phyloP scores from a whole-genome alignment of 2,888 invertebrate genomes.

The Muscina levida region DNA sequence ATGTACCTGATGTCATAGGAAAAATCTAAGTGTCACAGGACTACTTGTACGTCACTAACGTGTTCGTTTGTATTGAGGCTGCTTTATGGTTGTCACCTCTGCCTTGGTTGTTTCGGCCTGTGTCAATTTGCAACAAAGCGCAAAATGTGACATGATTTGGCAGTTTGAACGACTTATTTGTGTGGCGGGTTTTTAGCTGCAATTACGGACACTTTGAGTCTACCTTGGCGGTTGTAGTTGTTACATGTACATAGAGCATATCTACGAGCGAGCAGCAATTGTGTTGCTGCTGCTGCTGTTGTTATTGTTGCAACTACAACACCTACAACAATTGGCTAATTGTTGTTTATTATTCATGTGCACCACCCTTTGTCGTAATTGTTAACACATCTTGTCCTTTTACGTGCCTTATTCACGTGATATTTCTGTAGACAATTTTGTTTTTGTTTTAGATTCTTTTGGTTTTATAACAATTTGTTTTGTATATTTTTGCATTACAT shows the following conservation, averaged over 20 bases:
- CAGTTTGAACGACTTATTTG: slow-evolving; percentile 61
- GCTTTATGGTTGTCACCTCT: slow-evolving; percentile 30
- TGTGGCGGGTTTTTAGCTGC: slow-evolving; percentile 47
- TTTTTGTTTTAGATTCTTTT: slow-evolving; percentile 7
- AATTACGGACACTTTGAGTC: too few species aligned
- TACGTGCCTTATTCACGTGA: slow-evolving; percentile 27
- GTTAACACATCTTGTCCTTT: slow-evolving; percentile 23
- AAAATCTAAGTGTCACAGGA: neutral
- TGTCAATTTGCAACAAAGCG: slow-evolving; percentile 39
- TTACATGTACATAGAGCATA: neutral
- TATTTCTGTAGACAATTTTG: too few species aligned
- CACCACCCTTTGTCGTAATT: slow-evolving; percentile 24
- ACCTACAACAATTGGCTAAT: slow-evolving; percentile 43
- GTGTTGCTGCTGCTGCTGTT: neutral
- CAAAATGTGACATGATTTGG: slow-evolving; percentile 57
- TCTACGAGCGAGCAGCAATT: slow-evolving; percentile 1
- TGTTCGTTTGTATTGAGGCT: too few species aligned
- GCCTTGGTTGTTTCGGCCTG: slow-evolving; percentile 8
- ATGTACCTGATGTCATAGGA: slow-evolving; percentile 6
- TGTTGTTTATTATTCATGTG: slow-evolving; percentile 30
- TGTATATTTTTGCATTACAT: neutral
- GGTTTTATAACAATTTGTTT: slow-evolving; percentile 15
- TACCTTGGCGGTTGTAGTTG: slow-evolving; percentile 39
- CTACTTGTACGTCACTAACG: too few species aligned
- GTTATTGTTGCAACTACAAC: slow-evolving; percentile 36